Evolutionary conservation across 2,113 vertebrate genomes (phyloP).

Genomic region (Varanus salvator): DNA sequence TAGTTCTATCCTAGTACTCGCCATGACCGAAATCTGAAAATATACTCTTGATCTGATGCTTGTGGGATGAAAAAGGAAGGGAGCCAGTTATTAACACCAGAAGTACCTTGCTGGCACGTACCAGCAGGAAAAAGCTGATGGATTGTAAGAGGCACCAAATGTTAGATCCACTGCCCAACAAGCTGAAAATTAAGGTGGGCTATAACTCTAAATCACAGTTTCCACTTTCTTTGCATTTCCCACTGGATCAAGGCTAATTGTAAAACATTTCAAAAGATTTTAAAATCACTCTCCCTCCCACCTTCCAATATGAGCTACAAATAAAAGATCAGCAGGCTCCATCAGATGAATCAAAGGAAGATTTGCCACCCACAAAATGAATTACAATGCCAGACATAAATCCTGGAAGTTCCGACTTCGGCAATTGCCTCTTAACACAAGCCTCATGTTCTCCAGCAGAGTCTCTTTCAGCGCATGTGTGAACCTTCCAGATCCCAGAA

Average conservation of each 20-base stretch:
- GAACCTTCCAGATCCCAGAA: constrained; percentile 2
- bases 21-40: neutral
- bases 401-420: neutral
- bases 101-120: neutral
- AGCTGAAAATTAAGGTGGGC: neutral
- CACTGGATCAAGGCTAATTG: neutral
- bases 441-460: constrained; percentile 21
- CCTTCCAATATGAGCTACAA: neutral
- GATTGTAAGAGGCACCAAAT: neutral
- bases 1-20: neutral
- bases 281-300: neutral
- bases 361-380: constrained; percentile 27
- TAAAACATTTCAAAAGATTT: neutral
- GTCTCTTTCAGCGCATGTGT: neutral
- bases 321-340: neutral
- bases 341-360: neutral
- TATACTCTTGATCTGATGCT: neutral
- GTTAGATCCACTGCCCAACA: neutral
- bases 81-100: no score
- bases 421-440: constrained; percentile 21
- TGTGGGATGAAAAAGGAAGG: neutral
- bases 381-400: neutral
- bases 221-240: neutral
- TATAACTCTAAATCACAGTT: neutral
- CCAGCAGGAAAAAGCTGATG: neutral